phyloP scores from a whole-genome alignment of 1,140 invertebrate genomes.

The Atta colombica region DNA sequence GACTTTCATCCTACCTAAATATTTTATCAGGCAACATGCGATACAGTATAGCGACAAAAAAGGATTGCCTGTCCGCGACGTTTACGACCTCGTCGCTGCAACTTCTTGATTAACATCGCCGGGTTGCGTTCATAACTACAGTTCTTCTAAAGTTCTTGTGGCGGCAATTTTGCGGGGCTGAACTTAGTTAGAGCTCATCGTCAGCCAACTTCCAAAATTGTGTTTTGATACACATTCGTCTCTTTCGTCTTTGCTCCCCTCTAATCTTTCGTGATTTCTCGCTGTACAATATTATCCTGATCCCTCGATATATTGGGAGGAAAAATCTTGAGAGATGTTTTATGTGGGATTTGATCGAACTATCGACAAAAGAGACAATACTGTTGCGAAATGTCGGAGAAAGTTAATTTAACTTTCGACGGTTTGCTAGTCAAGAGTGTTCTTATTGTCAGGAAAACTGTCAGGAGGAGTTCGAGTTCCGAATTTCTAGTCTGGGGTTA shows the following conservation, averaged over 20 bases:
- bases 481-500: conserved; percentile 29
- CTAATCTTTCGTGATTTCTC: not conserved
- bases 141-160: conserved; percentile 46
- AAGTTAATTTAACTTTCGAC: conserved; percentile 55
- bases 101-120: conserved; percentile 55
- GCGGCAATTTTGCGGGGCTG: conserved; percentile 26
- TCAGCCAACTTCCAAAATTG: conserved; percentile 32
- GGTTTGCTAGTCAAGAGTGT: not conserved
- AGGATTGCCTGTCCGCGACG: not conserved
- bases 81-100: conserved; percentile 41
- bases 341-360: conserved; percentile 4
- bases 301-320: not conserved
- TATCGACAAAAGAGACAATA: conserved; percentile 1
- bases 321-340: not conserved
- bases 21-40: conserved; percentile 16
- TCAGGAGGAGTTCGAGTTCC: conserved; percentile 32
- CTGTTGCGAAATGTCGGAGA: conserved; percentile 31
- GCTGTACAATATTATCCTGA: not conserved
- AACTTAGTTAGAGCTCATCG: conserved; percentile 45
- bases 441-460: conserved; percentile 32
- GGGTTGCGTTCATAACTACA: conserved; percentile 40
- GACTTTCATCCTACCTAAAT: not conserved
- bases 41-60: not conserved
- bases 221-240: conserved; percentile 9
- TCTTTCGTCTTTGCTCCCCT: not conserved